A percentile compares a stretch with the other conserved stretches of the same genome.
phyloP scores from a whole-genome alignment of 2,113 vertebrate species.

The Choloepus hoffmanni region DNA sequence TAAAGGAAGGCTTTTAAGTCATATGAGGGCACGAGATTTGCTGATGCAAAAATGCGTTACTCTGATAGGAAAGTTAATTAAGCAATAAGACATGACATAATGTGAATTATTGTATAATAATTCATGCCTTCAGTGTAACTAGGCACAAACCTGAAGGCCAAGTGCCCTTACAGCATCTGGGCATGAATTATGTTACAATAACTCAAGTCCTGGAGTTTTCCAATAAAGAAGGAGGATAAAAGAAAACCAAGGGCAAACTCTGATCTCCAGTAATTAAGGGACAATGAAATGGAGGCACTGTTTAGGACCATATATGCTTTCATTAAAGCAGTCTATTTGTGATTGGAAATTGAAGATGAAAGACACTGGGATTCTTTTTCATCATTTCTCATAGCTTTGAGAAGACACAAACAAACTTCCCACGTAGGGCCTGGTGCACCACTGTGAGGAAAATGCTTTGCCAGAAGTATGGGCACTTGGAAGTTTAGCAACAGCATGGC shows the following conservation, averaged over 20 bases:
- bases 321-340: background rate
- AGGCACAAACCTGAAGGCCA: conserved; percentile 68
- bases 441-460: background rate
- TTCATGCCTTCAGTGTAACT: conserved; percentile 55
- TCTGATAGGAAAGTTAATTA: conserved; percentile 77
- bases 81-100: conserved; percentile 68
- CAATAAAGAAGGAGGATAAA: background rate
- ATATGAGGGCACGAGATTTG: conserved; percentile 66
- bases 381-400: background rate
- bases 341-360: background rate
- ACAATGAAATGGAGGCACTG: background rate
- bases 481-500: background rate
- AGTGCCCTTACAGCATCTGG: background rate
- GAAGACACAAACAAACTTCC: background rate
- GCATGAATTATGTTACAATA: conserved; percentile 65
- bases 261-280: conserved; percentile 6
- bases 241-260: conserved; percentile 54
- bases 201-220: conserved; percentile 52
- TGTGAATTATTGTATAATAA: conserved; percentile 72
- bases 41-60: conserved; percentile 71
- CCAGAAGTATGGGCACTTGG: background rate
- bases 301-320: background rate
- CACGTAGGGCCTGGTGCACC: background rate
- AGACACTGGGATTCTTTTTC: background rate
- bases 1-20: conserved; percentile 70